Base-by-base conservation (phyloP, 2,888 invertebrate species). In the Campoplex nolae region DNA sequence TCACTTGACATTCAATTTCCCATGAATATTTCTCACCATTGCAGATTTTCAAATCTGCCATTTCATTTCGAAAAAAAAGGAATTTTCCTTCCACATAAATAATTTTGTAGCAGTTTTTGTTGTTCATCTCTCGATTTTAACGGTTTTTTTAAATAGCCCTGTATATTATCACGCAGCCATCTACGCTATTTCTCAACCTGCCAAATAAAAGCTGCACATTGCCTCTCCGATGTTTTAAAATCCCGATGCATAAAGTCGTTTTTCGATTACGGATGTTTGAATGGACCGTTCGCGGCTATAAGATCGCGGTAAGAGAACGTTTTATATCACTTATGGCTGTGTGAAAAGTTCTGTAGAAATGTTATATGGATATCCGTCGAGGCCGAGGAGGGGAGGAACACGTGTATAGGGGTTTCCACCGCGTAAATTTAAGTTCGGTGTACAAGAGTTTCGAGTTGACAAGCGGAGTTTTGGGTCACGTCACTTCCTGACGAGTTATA, bases 311-410 rank as follows among this genome's bases (percentile, higher is more conserved):
- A 45, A 83, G 62, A 51, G 38, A 54, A 51, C 56, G 16, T 54
- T 83, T 65, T 65, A 77, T 71, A 51, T 71, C 42, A 13, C 32
- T 38, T 71, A 32, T 54, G 70, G 54, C 48, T 71, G 28, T 45
- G 78, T 56, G 73, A 68, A 78, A 80, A 71, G 62, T 74, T 23
- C 58, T 68, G 79, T 70, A 71, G 2, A 28, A 58, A 32, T 58
- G 48, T 68, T 48, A 32, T 45, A 45, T 45, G 11, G 45, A 13
- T 23, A 48, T 45, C 8, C 38, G 58, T n/a, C 23, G 42, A 35
- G 28, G 23, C 28, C 42, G 45, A 45, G 32, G 32, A 32, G 28
- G 2, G 6, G 62, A 62, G 16, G 7, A 28, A 11, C 28, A 4
- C 32, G 16, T 6, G 7, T 32, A 6, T 1, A 32, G 32, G 6